These are phyloP conservation scores for Zeugodacus cucurbitae DNA, from an alignment of 1,140 invertebrate genomes.

Conservation along the genomic window DNA sequence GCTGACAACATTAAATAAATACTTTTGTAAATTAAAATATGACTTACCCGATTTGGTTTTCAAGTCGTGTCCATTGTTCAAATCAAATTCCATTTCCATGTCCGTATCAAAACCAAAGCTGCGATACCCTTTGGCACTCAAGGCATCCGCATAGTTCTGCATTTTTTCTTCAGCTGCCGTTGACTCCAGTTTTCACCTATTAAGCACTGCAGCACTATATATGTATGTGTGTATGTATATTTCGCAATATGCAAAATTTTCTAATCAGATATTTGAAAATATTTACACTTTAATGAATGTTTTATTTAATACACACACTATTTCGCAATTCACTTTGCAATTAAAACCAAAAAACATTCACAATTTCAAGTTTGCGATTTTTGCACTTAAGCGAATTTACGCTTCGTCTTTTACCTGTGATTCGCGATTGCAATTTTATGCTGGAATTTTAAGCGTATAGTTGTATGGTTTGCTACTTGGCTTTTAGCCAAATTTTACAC, in stretches of 20 bases:
- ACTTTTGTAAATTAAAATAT: background rate
- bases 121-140: slow-evolving; percentile 60
- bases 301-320: background rate
- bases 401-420: background rate
- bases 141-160: slow-evolving; percentile 62
- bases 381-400: background rate
- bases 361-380: background rate
- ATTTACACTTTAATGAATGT: background rate
- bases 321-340: background rate
- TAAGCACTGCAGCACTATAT: background rate
- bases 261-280: background rate
- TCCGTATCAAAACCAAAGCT: slow-evolving; percentile 65
- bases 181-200: slow-evolving; percentile 17
- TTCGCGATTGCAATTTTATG: background rate
- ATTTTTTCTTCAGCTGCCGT: slow-evolving; percentile 45
- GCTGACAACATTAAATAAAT: background rate
- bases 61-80: slow-evolving; percentile 42
- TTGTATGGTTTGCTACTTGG: background rate
- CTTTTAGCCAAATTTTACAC: background rate
- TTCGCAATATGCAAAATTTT: background rate
- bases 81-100: slow-evolving; percentile 64
- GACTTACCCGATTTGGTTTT: slow-evolving; percentile 55
- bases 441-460: slow-evolving; percentile 13
- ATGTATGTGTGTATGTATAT: background rate
- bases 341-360: background rate